Conservation (phyloP, 2,113 vertebrate genomes). For the Pelmatolapia mariae region DNA sequence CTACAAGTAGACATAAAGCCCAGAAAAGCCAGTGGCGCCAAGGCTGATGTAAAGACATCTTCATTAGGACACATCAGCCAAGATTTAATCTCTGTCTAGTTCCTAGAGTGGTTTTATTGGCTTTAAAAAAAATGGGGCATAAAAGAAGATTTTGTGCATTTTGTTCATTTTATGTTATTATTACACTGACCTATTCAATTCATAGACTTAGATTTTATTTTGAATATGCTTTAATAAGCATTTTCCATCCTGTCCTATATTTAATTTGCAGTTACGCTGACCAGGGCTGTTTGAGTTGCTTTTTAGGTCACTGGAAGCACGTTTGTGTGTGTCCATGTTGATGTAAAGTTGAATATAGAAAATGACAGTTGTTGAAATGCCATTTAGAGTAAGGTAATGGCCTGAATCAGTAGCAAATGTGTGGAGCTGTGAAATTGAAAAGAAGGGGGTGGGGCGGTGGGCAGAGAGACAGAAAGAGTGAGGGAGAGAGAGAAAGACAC, state of each 20-base stretch:
- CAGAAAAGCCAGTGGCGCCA: not conserved
- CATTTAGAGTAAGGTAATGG: slow-evolving; percentile 12
- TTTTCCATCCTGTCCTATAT: not conserved
- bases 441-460: not conserved
- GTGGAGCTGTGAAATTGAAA: not conserved
- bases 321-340: not conserved
- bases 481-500: not conserved
- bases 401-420: slow-evolving; percentile 5
- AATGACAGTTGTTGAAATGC: slow-evolving; percentile 17
- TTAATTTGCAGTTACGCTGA: not conserved
- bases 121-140: not conserved
- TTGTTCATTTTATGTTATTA: slow-evolving; percentile 11
- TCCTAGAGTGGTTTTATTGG: not conserved
- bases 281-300: not conserved
- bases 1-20: not conserved
- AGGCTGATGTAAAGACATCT: not conserved
- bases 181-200: not conserved
- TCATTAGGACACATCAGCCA: not conserved
- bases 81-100: not conserved
- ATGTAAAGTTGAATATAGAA: not conserved
- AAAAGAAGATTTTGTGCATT: not conserved
- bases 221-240: not conserved
- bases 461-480: not conserved
- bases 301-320: not conserved
- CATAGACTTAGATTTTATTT: not conserved